These are phyloP conservation scores for Cyclura pinguis DNA, from an alignment of 2,797 vertebrate genomes.

Conservation along the genomic window DNA sequence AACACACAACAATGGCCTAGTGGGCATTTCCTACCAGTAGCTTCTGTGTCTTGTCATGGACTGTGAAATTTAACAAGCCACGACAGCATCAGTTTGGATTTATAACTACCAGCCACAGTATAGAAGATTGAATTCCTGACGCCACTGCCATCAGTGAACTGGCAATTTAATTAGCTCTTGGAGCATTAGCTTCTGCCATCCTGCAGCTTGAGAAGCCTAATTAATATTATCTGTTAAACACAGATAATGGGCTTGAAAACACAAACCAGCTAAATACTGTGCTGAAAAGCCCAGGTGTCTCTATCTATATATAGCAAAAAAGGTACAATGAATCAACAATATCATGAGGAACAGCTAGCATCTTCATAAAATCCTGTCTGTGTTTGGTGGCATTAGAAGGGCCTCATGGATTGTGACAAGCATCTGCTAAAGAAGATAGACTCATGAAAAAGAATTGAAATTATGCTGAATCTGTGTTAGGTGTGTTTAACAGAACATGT, in stretches of 20 bases:
- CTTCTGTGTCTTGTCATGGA: not conserved
- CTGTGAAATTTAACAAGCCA: constrained; percentile 28
- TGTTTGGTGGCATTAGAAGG: not conserved
- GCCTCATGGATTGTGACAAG: constrained; percentile 4
- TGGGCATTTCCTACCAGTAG: not conserved
- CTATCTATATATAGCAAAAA: not conserved
- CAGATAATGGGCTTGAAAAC: constrained; percentile 17
- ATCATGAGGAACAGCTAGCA: not conserved
- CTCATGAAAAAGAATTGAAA: not conserved
- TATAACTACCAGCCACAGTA: not conserved
- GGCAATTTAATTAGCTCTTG: constrained; percentile 20
- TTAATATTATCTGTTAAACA: constrained; percentile 25
- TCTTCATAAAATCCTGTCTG: not conserved
- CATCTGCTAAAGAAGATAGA: constrained; percentile 29
- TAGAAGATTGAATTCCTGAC: constrained; percentile 10
- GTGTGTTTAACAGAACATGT: not conserved
- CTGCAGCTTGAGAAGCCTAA: constrained; percentile 3
- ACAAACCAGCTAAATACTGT: not conserved
- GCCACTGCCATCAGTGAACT: not conserved
- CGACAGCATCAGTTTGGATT: constrained; percentile 15
- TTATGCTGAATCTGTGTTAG: not conserved
- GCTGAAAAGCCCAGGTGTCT: not conserved
- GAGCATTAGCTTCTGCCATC: not conserved
- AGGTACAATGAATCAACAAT: not conserved
- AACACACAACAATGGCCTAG: not conserved